These are phyloP conservation scores for Nowickia ferox DNA, from an alignment of 2,888 invertebrate species.

Conservation along the genomic window DNA sequence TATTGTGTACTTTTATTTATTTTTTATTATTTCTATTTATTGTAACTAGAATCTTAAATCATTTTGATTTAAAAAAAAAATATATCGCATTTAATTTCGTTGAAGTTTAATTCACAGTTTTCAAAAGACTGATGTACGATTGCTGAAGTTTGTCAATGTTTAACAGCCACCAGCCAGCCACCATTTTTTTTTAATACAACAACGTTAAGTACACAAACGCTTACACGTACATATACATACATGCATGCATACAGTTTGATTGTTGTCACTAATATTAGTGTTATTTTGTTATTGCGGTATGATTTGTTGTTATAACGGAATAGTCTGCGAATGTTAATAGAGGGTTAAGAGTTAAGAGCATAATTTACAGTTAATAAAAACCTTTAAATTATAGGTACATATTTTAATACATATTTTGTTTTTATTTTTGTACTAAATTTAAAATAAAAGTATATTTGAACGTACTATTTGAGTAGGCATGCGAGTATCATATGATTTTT, in stretches of 20 bases:
- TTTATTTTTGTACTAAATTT: too few species aligned
- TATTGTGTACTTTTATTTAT: not conserved
- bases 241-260: not conserved
- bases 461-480: too few species aligned
- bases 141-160: conserved; percentile 69
- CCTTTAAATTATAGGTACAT: not conserved
- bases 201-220: conserved; percentile 46
- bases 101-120: conserved; percentile 69
- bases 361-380: conserved; percentile 5
- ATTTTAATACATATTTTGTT: too few species aligned
- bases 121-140: conserved; percentile 64
- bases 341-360: conserved; percentile 9
- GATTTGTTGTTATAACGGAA: conserved; percentile 28
- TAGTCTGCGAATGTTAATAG: not conserved
- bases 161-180: conserved; percentile 56
- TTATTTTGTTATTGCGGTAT: conserved; percentile 22
- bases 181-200: conserved; percentile 19
- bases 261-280: conserved; percentile 31
- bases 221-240: not conserved
- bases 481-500: conserved; percentile 14
- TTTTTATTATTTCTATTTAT: conserved; percentile 25
- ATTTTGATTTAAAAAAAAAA: not conserved
- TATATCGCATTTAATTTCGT: conserved; percentile 30
- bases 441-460: too few species aligned
- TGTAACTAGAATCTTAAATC: not conserved